Evolutionary conservation across 2,888 invertebrate genomes (phyloP), one percentile per base, ranked within the genome.

Genomic region (Elmis aenea): DNA sequence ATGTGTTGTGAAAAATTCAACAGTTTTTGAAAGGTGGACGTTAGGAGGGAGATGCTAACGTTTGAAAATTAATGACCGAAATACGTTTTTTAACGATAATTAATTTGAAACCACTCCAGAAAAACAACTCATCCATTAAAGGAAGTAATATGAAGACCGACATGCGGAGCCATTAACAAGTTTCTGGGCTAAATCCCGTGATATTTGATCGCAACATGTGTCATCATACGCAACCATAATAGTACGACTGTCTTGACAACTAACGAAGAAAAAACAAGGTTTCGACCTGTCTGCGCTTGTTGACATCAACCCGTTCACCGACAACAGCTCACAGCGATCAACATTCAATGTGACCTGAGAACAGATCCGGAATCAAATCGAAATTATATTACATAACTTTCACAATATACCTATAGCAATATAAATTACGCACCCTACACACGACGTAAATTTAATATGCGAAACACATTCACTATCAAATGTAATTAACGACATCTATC

Each of bases 121-220:
- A 39, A 43, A 43, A 43, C 43, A 43, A 43, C 43, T 43, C 43
- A 35, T 43, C 43, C 42, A 42, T 42, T 42, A 42, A n/a, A 39
- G 27, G 18, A 32, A 36, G 35, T 29, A 39, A 43, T 36, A 33
- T 30, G 38, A 43, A 38, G 32, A 31, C 43, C 27, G 36, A 43
- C 38, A 38, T 29, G 32, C 35, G 29, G 36, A 26, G 38, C 44
- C 44, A 44, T 44, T 44, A 44, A 40, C 44, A 44, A 40, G 33
- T 44, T 40, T 24, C 42, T 34, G 29, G 23, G 26, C 30, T 26
- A 38, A 41, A 49, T 51, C 52, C 49, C 51, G 46, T 51, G 53
- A 53, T 47, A 53, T 51, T 48, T 40, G 53, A 51, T 51, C 47
- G 42, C 50, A 51, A 50, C 53, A 53, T 50, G 50, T 53, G 53